Evolutionary conservation across 2,797 vertebrate species (phyloP), one percentile per base, ranked within the genome.

Genomic region (Merluccius polli): DNA sequence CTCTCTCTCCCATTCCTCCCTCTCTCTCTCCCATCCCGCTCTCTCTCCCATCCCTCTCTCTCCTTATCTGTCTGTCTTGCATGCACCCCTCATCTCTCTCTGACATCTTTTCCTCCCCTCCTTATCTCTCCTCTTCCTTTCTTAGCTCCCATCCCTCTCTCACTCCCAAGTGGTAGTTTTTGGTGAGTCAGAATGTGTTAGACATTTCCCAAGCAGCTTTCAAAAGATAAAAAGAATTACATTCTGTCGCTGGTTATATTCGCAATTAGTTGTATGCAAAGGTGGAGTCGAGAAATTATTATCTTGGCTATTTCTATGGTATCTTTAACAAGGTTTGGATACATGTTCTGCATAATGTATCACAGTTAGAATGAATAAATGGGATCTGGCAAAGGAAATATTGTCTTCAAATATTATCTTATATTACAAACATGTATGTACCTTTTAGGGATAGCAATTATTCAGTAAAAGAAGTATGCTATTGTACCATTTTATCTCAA

Each of bases 1-100:
- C 88, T 90, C 87, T 89, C 86, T 71, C 87, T 87, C 86, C 89
- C 87, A 77, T 82, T 79, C 73, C 68, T 36, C 63, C 10, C 48
- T n/a, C 21, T 59, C 18, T 59, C 21, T 21, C 21, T 59, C 48
- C 48, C 12, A 63, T 59, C 44, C 18, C 48, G 0, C 48, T 9
- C 48, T 9, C n/a, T n/a, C n/a, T 27, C 36, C 10, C 59, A 59
- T 12, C 59, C 27, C 21, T 27, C n/a, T 63, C 21, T 27, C 48
- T 27, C 52, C 52, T 63, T 13, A 21, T 52, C 48, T 16, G 16
- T 48, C 44, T 48, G 16, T 52, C 48, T 18, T n/a, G 5, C 48
- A 52, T n/a, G 1, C 18, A 7, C 13, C 48, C 21, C 44, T 48
- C 44, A 8, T 9, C 52, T n/a, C 52, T 59, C 52, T n/a, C 38